Percentiles rank a stretch among this genome's conserved stretches.
Evolutionary conservation across 1,140 invertebrate species (phyloP).

Genomic region (Callitettix versicolor): DNA sequence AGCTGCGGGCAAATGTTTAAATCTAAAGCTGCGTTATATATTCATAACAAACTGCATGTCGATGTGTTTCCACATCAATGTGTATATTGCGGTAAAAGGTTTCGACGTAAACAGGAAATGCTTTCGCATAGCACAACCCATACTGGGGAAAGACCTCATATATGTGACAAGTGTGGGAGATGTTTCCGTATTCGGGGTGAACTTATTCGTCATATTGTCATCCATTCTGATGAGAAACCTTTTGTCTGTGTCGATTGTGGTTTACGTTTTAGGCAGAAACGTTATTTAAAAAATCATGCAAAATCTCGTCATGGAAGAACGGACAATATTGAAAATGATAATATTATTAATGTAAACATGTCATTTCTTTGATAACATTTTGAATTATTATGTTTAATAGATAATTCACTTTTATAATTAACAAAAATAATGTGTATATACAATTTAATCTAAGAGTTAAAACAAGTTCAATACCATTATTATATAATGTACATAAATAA

Average conservation of each 20-base stretch:
- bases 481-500: too few species aligned
- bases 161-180: slow-evolving; percentile 25
- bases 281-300: slow-evolving; percentile 34
- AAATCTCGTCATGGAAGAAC: slow-evolving; percentile 1
- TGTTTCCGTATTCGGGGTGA: slow-evolving; percentile 14
- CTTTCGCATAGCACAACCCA: slow-evolving; percentile 22
- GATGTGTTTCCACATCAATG: slow-evolving; percentile 2
- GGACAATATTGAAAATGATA: not conserved
- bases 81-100: slow-evolving; percentile 34
- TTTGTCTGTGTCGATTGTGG: slow-evolving; percentile 62
- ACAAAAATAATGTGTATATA: too few species aligned
- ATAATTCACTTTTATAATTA: too few species aligned
- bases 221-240: slow-evolving; percentile 60
- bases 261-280: slow-evolving; percentile 53
- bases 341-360: not conserved
- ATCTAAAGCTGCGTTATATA: slow-evolving; percentile 25
- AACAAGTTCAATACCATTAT: too few species aligned
- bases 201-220: slow-evolving; percentile 29
- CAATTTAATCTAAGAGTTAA: too few species aligned
- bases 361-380: not conserved
- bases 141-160: slow-evolving; percentile 19
- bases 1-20: slow-evolving; percentile 36
- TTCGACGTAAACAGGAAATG: slow-evolving; percentile 28
- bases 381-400: too few species aligned
- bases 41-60: slow-evolving; percentile 38